These are phyloP conservation scores for Platycercus adscitus DNA, from an alignment of 2,113 vertebrate genomes.

Conservation along the genomic window DNA sequence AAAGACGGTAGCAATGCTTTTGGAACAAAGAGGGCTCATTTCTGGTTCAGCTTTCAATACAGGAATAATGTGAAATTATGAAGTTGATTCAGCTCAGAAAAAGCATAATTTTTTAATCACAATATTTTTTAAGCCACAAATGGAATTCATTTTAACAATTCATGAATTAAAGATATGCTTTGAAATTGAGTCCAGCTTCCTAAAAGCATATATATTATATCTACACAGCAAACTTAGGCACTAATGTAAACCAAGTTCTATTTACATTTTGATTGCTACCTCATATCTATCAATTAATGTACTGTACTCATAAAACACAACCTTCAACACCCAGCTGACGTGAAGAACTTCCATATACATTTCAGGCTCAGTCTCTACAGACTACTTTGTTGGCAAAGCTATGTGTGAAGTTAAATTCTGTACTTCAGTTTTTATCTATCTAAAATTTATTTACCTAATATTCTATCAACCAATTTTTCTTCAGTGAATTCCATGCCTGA, in stretches of 20 bases:
- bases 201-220: slow-evolving; percentile 42
- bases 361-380: not conserved
- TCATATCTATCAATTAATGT: slow-evolving; percentile 57
- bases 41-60: not conserved
- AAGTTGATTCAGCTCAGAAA: slow-evolving; percentile 26
- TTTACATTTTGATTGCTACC: slow-evolving; percentile 63
- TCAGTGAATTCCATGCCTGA: not conserved
- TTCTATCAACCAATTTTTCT: not conserved
- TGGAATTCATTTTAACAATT: slow-evolving; percentile 51
- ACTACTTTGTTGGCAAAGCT: not conserved
- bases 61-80: not conserved
- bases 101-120: slow-evolving; percentile 43
- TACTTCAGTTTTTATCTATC: slow-evolving; percentile 13
- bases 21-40: not conserved
- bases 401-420: not conserved
- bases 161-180: slow-evolving; percentile 64
- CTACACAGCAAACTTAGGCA: slow-evolving; percentile 16
- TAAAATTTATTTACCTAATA: not conserved
- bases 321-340: slow-evolving; percentile 11
- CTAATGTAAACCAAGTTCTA: slow-evolving; percentile 46
- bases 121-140: slow-evolving; percentile 49
- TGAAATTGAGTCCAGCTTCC: slow-evolving; percentile 47
- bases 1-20: not conserved
- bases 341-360: not conserved
- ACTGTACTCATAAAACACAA: slow-evolving; percentile 56